Evolutionary conservation across 1,140 invertebrate species (phyloP).

Genomic region (Zaprionus capensis): DNA sequence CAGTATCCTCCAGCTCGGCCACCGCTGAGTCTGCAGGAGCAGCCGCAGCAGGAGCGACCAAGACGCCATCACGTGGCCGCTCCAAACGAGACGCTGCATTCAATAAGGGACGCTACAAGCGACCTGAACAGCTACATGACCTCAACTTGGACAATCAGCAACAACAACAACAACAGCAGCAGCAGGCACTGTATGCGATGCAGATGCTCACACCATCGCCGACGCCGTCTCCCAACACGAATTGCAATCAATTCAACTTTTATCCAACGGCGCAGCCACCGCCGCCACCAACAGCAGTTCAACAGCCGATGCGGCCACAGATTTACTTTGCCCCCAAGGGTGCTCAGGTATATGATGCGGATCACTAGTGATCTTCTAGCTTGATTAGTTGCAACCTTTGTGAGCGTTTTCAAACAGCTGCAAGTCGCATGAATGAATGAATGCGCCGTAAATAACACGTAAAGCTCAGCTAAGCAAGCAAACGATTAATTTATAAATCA

Average conservation of each 20-base stretch:
- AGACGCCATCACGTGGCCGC: neutral
- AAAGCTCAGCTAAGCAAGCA: neutral
- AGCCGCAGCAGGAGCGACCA: neutral
- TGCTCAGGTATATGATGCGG: slow-evolving; percentile 22
- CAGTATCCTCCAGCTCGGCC: neutral
- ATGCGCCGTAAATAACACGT: neutral
- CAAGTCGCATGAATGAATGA: neutral
- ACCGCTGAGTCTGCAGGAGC: neutral
- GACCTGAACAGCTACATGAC: slow-evolving; percentile 55
- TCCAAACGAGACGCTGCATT: slow-evolving; percentile 25
- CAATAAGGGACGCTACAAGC: slow-evolving; percentile 50
- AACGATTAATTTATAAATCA: neutral
- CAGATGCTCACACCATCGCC: slow-evolving; percentile 60
- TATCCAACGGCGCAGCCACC: slow-evolving; percentile 22
- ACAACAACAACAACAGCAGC: neutral
- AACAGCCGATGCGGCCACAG: slow-evolving; percentile 32
- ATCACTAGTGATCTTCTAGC: neutral
- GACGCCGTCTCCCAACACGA: slow-evolving; percentile 61
- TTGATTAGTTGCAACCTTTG: neutral
- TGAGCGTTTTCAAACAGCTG: neutral
- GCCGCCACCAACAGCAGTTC: slow-evolving; percentile 23
- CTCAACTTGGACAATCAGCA: slow-evolving; percentile 32
- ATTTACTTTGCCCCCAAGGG: slow-evolving; percentile 54
- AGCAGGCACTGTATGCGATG: slow-evolving; percentile 19
- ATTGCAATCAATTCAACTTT: slow-evolving; percentile 56